Evolutionary conservation across 2,888 invertebrate species (phyloP).

Genomic region (Eupithecia insigniata): DNA sequence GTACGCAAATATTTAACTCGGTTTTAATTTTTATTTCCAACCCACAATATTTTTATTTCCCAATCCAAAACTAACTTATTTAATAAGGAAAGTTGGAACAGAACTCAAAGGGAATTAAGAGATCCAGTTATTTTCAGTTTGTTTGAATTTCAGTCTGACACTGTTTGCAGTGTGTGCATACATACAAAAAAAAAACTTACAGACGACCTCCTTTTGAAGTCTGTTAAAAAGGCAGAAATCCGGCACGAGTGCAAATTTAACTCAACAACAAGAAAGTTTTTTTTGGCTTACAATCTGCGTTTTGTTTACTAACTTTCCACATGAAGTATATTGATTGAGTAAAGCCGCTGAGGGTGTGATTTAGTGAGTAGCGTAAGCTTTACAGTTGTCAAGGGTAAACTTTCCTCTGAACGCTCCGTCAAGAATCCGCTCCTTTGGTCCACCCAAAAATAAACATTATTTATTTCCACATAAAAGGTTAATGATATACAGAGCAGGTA

Average conservation of each 20-base stretch:
- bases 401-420: too few relatives aligned
- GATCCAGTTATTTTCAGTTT: background rate
- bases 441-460: too few relatives aligned
- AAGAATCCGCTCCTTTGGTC: too few relatives aligned
- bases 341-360: background rate
- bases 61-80: background rate
- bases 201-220: too few relatives aligned
- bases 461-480: too few relatives aligned
- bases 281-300: background rate
- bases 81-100: slow-evolving; percentile 5
- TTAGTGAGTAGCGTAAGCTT: too few relatives aligned
- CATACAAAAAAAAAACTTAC: too few relatives aligned
- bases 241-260: background rate
- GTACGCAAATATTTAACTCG: background rate
- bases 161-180: background rate
- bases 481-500: too few relatives aligned
- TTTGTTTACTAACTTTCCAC: background rate
- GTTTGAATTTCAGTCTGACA: background rate
- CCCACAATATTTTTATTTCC: background rate
- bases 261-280: background rate
- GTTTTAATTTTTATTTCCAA: background rate
- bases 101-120: slow-evolving; percentile 4
- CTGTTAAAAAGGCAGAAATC: background rate
- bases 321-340: background rate
- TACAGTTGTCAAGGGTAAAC: too few relatives aligned